Evolutionary conservation across 2,113 vertebrate genomes (phyloP), one percentile per base, ranked within the genome.

Genomic region (Pica pica): DNA sequence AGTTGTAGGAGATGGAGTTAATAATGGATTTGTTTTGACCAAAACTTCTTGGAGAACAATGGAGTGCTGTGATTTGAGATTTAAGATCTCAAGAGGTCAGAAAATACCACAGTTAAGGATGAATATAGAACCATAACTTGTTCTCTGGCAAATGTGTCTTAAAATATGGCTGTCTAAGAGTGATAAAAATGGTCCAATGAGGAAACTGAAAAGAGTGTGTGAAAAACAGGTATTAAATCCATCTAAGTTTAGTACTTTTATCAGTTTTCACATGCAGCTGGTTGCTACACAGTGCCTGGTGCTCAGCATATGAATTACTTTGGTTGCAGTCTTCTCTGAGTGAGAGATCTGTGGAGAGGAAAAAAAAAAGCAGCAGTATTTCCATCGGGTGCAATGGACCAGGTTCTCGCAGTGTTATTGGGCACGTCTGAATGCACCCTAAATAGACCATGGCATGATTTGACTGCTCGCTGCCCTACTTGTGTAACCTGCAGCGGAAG

Each of bases 221-320:
- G 82, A 95, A 94, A 95, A 85, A 10, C 70, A 95, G 90, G 87
- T 91, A 88, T 88, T 95, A 95, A 87, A 71, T 92, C 69, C 12
- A n/a, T 74, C 56, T 71, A 74, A 93, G 79, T 64, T 82, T 82
- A 80, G 76, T 93, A 59, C 50, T 83, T 96, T 55, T 67, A 77
- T 89, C 80, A 37, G 64, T 83, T 92, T 77, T 89, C 69, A 60
- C 60, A 49, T 90, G 85, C 68, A 92, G 79, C 85, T 67, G 88
- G 52, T 83, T 88, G 68, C 90, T 93, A 33, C 56, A 55, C 49
- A 60, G 83, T 71, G 55, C 50, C 88, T 82, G 94, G 46, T 90
- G 78, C 67, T 85, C 71, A 67, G 87, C 79, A 64, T 83, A 65
- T 77, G 59, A 91, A 77, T 95, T 91, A 69, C 75, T 89, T 94